These are phyloP conservation scores for Eriocheir sinensis DNA, from an alignment of 1,140 invertebrate genomes.

Conservation along the genomic window DNA sequence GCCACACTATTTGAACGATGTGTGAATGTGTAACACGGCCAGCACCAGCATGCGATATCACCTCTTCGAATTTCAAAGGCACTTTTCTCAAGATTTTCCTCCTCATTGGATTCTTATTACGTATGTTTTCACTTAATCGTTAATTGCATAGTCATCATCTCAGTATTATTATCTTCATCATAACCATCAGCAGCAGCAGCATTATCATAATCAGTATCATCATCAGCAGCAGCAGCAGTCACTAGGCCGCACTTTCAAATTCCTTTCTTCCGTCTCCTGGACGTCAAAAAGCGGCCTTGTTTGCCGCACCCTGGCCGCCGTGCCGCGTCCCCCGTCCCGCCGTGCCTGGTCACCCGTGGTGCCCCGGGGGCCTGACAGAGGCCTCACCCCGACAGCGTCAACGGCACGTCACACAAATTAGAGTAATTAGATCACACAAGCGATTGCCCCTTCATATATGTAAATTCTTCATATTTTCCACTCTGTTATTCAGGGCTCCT, in stretches of 20 bases:
- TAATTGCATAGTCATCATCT: no score
- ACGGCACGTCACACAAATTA: not conserved
- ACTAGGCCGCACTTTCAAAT: no score
- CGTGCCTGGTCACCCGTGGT: not conserved
- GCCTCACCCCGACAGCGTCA: not conserved
- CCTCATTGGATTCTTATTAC: no score
- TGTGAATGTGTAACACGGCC: no score
- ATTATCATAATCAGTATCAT: not conserved
- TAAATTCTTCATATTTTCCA: slow-evolving; percentile 3
- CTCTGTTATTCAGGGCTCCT: not conserved
- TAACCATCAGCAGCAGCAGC: no score
- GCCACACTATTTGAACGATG: no score
- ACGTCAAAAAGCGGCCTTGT: not conserved
- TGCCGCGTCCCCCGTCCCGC: not conserved
- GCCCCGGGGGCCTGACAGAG: not conserved
- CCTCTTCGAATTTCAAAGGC: no score
- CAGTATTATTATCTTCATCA: no score
- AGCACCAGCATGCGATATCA: no score
- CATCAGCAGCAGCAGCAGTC: not conserved
- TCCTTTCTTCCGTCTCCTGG: not conserved
- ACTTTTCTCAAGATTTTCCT: no score
- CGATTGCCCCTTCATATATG: not conserved
- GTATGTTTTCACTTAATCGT: no score
- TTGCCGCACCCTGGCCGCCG: not conserved
- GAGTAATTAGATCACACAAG: slow-evolving; percentile 16